Evolutionary conservation across 1,140 invertebrate genomes (phyloP).

Genomic region (Calycopis cecrops): DNA sequence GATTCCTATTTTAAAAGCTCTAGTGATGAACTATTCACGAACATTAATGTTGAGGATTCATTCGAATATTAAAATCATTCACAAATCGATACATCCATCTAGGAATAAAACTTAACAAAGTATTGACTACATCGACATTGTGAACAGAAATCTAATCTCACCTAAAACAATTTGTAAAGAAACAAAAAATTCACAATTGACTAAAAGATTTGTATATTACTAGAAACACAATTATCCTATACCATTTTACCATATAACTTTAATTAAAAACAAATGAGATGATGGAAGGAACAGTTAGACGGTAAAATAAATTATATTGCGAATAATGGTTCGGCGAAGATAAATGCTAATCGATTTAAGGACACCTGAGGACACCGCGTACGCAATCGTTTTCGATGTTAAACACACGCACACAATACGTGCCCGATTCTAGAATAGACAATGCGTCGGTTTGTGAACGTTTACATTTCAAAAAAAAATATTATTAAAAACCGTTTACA

Average conservation of each 20-base stretch:
- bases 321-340: constrained; percentile 3
- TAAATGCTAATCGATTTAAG: constrained; percentile 1
- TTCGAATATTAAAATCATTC: constrained; percentile 3
- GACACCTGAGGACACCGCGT: not conserved
- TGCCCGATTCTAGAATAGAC: not conserved
- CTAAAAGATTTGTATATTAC: constrained; percentile 1
- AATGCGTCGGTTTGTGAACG: constrained; percentile 9
- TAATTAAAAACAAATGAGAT: constrained; percentile 7
- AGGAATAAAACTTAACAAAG: constrained; percentile 10
- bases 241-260: constrained; percentile 11
- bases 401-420: not conserved
- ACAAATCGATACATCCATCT: constrained; percentile 9
- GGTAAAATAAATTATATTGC: constrained; percentile 8
- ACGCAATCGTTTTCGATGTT: not conserved
- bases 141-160: not conserved
- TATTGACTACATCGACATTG: constrained; percentile 4
- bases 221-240: constrained; percentile 8
- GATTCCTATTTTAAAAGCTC: not conserved
- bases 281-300: constrained; percentile 5
- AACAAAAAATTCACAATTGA: constrained; percentile 3
- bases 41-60: not conserved
- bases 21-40: constrained; percentile 8
- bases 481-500: constrained; percentile 5
- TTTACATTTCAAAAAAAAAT: not conserved
- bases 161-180: constrained; percentile 4